Evolutionary conservation across 1,140 invertebrate genomes (phyloP).

Genomic region (Probaryconus sp.): DNA sequence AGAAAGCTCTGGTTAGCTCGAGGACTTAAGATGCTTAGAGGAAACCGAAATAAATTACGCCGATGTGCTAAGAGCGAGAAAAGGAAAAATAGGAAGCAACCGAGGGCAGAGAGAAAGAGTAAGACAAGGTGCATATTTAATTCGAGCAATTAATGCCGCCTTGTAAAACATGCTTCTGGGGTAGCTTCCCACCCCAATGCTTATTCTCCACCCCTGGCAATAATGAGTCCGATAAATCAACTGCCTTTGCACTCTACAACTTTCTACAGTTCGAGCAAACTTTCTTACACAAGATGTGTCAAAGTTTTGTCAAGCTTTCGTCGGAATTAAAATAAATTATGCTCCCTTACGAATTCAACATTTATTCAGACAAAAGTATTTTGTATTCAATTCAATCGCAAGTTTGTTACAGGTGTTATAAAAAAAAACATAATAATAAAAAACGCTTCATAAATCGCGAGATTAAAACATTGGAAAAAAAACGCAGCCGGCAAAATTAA

Average conservation of each 20-base stretch:
- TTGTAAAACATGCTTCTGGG: constrained; percentile 78
- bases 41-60: constrained; percentile 77
- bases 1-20: constrained; percentile 63
- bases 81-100: constrained; percentile 52
- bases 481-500: no score
- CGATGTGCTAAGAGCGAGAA: constrained; percentile 64
- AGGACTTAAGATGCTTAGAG: constrained; percentile 74
- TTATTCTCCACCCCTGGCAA: constrained; percentile 71
- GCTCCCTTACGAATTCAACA: no score
- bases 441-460: no score
- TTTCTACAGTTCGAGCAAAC: constrained; percentile 73
- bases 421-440: no score
- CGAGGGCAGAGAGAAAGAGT: constrained; percentile 56
- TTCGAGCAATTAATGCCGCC: constrained; percentile 79
- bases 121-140: constrained; percentile 79
- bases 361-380: no score
- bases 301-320: constrained; percentile 39
- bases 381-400: no score
- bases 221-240: constrained; percentile 80
- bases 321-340: constrained; percentile 3
- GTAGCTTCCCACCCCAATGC: constrained; percentile 70
- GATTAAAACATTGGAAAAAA: no score
- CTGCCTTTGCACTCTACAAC: constrained; percentile 75
- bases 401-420: no score
- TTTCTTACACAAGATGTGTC: constrained; percentile 34